phyloP scores from a whole-genome alignment of 2,113 vertebrate genomes.

The Dromiciops gliroides region DNA sequence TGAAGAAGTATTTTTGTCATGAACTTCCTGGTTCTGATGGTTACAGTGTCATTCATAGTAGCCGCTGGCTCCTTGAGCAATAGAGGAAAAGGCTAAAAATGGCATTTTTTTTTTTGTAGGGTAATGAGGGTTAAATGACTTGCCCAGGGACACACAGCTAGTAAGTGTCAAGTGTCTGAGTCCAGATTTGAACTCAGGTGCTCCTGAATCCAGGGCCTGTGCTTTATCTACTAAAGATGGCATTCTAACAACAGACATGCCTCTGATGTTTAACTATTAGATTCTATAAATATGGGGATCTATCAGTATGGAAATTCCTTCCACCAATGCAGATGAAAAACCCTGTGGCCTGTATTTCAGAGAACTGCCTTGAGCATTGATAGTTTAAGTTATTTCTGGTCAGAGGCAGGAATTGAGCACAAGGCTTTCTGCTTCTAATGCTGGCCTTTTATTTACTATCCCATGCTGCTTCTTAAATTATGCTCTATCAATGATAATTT shows the following conservation, averaged over 20 bases:
- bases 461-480: not conserved
- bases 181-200: no score
- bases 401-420: not conserved
- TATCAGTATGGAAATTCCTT: not conserved
- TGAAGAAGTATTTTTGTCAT: no score
- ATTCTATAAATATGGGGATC: not conserved
- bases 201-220: no score
- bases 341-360: not conserved
- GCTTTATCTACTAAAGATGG: not conserved
- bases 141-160: no score
- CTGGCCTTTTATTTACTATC: not conserved
- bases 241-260: not conserved
- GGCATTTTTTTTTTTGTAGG: no score
- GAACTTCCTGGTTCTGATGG: no score
- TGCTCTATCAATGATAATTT: conserved; percentile 6
- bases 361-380: not conserved
- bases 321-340: not conserved
- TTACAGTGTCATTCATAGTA: no score
- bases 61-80: no score
- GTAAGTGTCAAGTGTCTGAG: no score
- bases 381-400: not conserved
- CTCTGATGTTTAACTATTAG: not conserved
- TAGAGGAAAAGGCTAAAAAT: no score
- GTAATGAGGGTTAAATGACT: no score
- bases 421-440: not conserved